Base-by-base conservation (phyloP, 2,888 invertebrate genomes). In the Drosophila anceps region DNA sequence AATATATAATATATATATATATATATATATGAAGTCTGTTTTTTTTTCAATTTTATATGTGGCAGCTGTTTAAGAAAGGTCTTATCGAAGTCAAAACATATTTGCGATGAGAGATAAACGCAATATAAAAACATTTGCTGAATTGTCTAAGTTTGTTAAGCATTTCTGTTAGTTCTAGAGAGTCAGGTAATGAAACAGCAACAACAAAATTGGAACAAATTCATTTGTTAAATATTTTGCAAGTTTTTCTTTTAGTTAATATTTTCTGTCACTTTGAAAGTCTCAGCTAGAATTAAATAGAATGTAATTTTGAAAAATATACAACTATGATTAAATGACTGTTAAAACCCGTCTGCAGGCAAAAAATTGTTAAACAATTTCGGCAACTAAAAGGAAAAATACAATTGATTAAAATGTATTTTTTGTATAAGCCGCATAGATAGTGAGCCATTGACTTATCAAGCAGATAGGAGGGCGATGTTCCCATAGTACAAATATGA, bases 301-400 rank as follows among this genome's bases (percentile, higher is more conserved):
- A 41, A 13, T 8, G 41, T 60, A 7, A 41, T 51, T 51, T 15
- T 13, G n/a, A n/a, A 31, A 66, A 50, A 67, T 67, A 43, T 67
- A n/a, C 5, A 31, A 57, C 57, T 44, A 57, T 58, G 15, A 24
- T 67, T 3, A 57, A 43, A 15, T 39, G 31, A 18, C 67, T 31
- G 9, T n/a, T 51, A 18, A 58, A 51, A 51, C 51, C 51, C 12
- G 31, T 43, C 29, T 41, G 24, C 29, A 29, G 13, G 50, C 7
- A 5, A 37, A 20, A 35, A 24, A 10, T 29, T 6, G 29, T 27
- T 12, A 4, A 2, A 7, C 24, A 12, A 35, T 46, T 27, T 41
- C 4, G 9, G 13, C 18, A 18, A 29, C 29, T 31, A 41, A 29
- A 29, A 13, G 33, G 24, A 10, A 54, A 27, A 35, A 7, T 31